Evolutionary conservation across 2,113 vertebrate species (phyloP), one percentile per base, ranked within the genome.

Genomic region (Anarrhichthys ocellatus): DNA sequence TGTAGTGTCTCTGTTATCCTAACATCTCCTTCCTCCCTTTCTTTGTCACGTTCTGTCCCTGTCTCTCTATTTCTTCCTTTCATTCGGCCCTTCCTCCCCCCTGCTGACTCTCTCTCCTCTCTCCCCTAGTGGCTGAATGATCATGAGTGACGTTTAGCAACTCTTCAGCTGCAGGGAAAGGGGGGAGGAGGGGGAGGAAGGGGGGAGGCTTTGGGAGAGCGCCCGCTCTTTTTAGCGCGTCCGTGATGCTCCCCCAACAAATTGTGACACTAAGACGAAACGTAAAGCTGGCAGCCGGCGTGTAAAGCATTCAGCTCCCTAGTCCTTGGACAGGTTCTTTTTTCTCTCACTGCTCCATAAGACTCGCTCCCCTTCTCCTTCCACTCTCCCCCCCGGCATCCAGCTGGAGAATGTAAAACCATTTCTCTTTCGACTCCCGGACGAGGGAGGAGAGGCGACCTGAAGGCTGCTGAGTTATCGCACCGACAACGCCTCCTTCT

Each of bases 201-300:
- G 46, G 46, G 46, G 42, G 73, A 87, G 73, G 59, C 68, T 80
- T 80, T 76, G 59, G 70, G 77, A 81, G 76, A 42, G 75, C 58
- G 77, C 65, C 48, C n/a, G n/a, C 59, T 87, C 67, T 61, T 89
- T 86, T 83, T 50, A 77, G 40, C 73, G 34, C 59, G 10, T 85
- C 84, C 61, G 14, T 56, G 78, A 83, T 72, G 59, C 80, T 83
- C 67, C 84, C 63, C 20, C 79, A 90, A 89, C 82, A 89, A 88
- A 88, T 80, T 52, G 84, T 90, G 88, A 89, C 90, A 88, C 84
- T 66, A 77, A 91, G 83, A 90, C 44, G 56, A 91, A 90, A 91
- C 72, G 38, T 84, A 80, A 4, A 88, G 73, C 89, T 89, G 87
- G 90, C 88, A 89, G 87, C 64, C 46, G 38, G 74, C 82, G 78